phyloP scores from a whole-genome alignment of 2,797 vertebrate genomes.

The Sebastes paucispinis region DNA sequence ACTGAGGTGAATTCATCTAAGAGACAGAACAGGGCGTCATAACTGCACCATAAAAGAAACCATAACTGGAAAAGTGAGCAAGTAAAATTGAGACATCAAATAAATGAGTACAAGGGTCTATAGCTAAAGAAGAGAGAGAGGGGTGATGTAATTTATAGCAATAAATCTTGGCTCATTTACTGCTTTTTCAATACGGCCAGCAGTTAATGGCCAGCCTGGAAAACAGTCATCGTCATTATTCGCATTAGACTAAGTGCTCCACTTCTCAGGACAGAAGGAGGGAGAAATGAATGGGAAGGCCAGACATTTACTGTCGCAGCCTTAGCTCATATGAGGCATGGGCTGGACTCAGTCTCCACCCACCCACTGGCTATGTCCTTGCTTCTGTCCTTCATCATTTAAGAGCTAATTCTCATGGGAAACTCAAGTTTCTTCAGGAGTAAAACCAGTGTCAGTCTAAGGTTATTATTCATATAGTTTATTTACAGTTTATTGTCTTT shows the following conservation, averaged over 20 bases:
- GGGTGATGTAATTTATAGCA: constrained; percentile 56
- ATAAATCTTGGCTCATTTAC: constrained; percentile 67
- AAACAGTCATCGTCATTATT: constrained; percentile 57
- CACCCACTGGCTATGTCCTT: constrained; percentile 43
- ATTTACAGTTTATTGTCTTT: background rate
- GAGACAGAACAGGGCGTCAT: background rate
- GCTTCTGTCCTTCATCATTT: constrained; percentile 26
- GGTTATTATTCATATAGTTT: background rate
- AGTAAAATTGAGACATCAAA: background rate
- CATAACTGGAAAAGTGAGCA: background rate
- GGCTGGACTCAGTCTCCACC: constrained; percentile 42
- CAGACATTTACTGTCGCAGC: constrained; percentile 70
- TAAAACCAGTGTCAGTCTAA: background rate
- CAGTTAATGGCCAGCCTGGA: constrained; percentile 41
- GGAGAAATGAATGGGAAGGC: constrained; percentile 41
- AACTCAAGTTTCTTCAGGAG: background rate
- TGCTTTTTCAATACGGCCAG: constrained; percentile 56
- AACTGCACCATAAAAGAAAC: background rate
- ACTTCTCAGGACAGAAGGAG: constrained; percentile 35
- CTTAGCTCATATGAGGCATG: constrained; percentile 58
- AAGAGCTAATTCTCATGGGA: constrained; percentile 13
- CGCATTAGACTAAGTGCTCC: constrained; percentile 72
- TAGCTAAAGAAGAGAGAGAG: constrained; percentile 10
- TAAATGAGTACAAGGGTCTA: constrained; percentile 12
- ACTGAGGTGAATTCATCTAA: background rate